Evolutionary conservation across 1,140 invertebrate genomes (phyloP), one percentile per base, ranked within the genome.

Genomic region (Cylas formicarius): DNA sequence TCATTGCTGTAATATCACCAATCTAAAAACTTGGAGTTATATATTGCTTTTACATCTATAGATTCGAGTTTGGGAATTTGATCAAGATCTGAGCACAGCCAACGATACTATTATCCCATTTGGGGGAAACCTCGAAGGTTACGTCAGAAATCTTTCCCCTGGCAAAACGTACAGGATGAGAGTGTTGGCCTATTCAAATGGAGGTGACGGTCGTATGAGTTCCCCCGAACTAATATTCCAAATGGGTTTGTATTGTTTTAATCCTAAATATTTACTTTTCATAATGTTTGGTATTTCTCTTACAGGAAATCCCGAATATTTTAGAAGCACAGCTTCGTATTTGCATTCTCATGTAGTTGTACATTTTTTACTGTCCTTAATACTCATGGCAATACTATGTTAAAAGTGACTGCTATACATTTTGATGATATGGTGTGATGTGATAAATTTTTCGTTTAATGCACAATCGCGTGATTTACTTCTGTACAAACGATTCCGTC

Each of bases 121-220:
- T 45, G 87, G 86, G 29, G 74, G 76, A 9, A 81, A 83, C 55
- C 69, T 92, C 3, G 82, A 92, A 61, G 80, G 82, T 0, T 80
- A 80, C 50, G 82, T 97, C 7, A 69, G 67, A 4, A 83, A 81
- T 58, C 69, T 97, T 6, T 81, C 82, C 4, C 86, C 87, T 1
- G 90, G 87, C 14, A 90, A 90, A 66, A 74, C 77, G 0, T 97
- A 97, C 60, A 80, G 85, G 53, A 72, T 97, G 56, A 74, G 94
- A 64, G 89, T 97, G 1, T 72, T 96, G 6, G 94, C 86, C 0
- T 97, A 80, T 68, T 95, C 90, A 17, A 83, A 86, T 52, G 94
- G 93, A 18, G 94, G 94, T 1, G 91, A 96, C 63, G 94, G 94
- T 0, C 78, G 91, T 37, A 95, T 95, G 89, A 95, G 91, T 31